Base-by-base conservation (phyloP, 1,140 invertebrate genomes). In the Pantala flavescens region DNA sequence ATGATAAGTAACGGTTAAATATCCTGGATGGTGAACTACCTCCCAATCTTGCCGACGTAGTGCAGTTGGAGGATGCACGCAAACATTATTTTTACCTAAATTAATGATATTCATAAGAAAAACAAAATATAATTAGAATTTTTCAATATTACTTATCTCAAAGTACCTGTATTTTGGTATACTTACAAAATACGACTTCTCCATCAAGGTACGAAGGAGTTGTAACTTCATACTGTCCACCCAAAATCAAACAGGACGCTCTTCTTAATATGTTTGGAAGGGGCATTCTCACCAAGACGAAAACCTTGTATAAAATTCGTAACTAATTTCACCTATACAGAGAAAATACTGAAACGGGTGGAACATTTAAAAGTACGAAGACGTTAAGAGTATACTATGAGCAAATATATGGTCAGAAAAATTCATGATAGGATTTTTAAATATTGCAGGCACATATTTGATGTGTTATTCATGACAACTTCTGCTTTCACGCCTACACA, bases 31-130 rank as follows among this genome's bases (percentile, higher is more conserved):
- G 80, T 97, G 95, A 1, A 94, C 86, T 24, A 93, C 88, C 77
- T 95, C 92, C 42, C 89, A 88, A 77, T 93, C 90, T 78, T 91
- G 89, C 21, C 92, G 85, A 24, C 23, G 23, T 14, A 92, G 86
- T 21, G 93, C 85, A 0, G 90, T 90, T 70, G 93, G 93, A 1
- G 95, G 94, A 86, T 98, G 96, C 24, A 98, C 95, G 83, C 96
- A 98, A 12, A 98, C 94, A 84, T 98, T 98, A 81, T 98, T 98
- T 78, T 89, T 89, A 72, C 80, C 81, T 82, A 74, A 14, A 16
- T 11, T 21, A 73, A 63, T 23, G 71, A 71, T 7, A 36, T 36
- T 36, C 28, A 36, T 2, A 36, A 36, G 28, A 36, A 36, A 36
- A 36, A n/a, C n/a, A 36, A 36, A 28, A 49, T 72, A 28, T 73